A percentile compares a stretch with the other conserved stretches of the same genome.
Conservation (phyloP, 2,888 invertebrate genomes). For the Resseliella maxima region DNA sequence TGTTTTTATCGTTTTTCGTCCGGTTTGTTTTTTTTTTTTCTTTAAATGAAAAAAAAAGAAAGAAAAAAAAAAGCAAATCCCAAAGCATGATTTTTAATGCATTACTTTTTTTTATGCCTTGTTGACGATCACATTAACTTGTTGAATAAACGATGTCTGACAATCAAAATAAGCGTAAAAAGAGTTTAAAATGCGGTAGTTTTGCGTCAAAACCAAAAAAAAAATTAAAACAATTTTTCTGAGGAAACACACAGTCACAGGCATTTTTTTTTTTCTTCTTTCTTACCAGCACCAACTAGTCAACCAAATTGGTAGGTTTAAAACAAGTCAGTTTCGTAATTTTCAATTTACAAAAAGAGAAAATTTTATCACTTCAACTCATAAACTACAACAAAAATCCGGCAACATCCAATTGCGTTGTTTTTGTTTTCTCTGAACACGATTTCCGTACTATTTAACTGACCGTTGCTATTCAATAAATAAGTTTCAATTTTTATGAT, state of each 20-base stretch:
- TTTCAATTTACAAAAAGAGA: constrained; percentile 18
- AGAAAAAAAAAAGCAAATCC: not conserved
- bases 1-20: constrained; percentile 39
- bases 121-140: not conserved
- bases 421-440: constrained; percentile 11
- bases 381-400: not conserved
- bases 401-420: not conserved
- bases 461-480: not conserved
- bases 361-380: not conserved
- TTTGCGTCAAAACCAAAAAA: not conserved
- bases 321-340: constrained; percentile 38
- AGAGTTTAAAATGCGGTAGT: not conserved
- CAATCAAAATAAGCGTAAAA: not conserved
- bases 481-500: no score
- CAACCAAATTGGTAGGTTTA: not conserved
- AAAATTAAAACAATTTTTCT: no score
- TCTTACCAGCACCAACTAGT: not conserved
- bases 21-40: no score
- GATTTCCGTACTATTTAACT: not conserved
- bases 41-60: not conserved
- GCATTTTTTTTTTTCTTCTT: not conserved
- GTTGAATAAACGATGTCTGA: not conserved
- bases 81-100: constrained; percentile 1
- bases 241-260: not conserved
- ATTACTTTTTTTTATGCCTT: not conserved